Conservation (phyloP, 2,888 invertebrate species). For the Asteroscopus sphinx region DNA sequence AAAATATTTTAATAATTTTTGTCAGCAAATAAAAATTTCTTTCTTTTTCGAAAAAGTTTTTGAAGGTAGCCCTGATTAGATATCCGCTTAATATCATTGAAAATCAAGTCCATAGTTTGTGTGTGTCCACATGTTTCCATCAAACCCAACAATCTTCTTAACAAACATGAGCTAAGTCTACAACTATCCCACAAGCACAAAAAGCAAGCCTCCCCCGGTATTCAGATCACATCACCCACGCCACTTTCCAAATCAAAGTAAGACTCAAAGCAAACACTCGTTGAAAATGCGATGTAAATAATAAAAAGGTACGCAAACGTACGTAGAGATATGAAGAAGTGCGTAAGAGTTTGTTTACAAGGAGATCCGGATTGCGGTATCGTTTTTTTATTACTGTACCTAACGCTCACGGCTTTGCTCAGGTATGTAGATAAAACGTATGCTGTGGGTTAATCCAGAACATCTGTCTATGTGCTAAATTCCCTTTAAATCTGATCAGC, state of each 20-base stretch:
- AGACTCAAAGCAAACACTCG: conserved; percentile 87
- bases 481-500: no score
- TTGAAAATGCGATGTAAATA: conserved; percentile 89
- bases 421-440: no score
- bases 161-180: conserved; percentile 31
- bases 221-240: conserved; percentile 86
- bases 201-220: conserved; percentile 65
- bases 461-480: no score
- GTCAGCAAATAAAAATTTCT: no score
- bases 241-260: conserved; percentile 89
- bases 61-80: background rate
- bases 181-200: conserved; percentile 36
- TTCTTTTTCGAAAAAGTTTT: no score
- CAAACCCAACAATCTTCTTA: conserved; percentile 20
- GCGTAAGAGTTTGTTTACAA: background rate
- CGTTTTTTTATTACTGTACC: no score
- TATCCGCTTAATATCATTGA: no score
- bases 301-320: conserved; percentile 81
- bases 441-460: no score
- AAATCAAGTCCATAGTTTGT: background rate
- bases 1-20: no score
- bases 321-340: conserved; percentile 61
- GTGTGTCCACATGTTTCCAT: conserved; percentile 9
- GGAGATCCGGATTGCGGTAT: no score
- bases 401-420: no score